phyloP scores from a whole-genome alignment of 2,888 invertebrate species.

The Nemurella pictetii region DNA sequence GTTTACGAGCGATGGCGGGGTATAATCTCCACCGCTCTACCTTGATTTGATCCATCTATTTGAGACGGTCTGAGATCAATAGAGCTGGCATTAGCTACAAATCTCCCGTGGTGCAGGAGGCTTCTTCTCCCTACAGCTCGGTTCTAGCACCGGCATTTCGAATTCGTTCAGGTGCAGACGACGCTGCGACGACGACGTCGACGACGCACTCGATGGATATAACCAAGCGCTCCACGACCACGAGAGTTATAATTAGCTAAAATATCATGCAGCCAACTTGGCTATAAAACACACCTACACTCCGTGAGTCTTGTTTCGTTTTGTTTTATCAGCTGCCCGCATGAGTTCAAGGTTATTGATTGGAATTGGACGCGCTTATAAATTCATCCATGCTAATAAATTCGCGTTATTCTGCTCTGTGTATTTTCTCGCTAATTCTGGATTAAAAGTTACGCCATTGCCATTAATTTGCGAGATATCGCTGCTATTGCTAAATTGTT shows the following conservation, averaged over 20 bases:
- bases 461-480: neutral
- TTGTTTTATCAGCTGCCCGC: neutral
- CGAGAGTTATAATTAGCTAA: neutral
- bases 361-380: neutral
- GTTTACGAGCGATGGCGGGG: too few relatives aligned
- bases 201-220: too few relatives aligned
- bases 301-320: neutral
- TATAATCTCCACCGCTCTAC: neutral
- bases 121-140: too few relatives aligned
- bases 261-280: neutral
- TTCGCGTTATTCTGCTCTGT: neutral
- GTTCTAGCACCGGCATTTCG: neutral
- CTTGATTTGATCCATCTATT: neutral
- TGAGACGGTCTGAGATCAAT: neutral
- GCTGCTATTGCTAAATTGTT: neutral
- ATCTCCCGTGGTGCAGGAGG: neutral
- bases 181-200: too few relatives aligned
- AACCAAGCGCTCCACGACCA: too few relatives aligned
- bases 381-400: neutral
- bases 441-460: neutral
- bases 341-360: neutral
- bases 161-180: neutral
- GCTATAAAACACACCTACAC: neutral
- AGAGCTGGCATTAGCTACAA: neutral
- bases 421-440: neutral